Evolutionary conservation across 2,797 vertebrate genomes (phyloP), one percentile per base, ranked within the genome.

Genomic region (Sebastes hubbsi): DNA sequence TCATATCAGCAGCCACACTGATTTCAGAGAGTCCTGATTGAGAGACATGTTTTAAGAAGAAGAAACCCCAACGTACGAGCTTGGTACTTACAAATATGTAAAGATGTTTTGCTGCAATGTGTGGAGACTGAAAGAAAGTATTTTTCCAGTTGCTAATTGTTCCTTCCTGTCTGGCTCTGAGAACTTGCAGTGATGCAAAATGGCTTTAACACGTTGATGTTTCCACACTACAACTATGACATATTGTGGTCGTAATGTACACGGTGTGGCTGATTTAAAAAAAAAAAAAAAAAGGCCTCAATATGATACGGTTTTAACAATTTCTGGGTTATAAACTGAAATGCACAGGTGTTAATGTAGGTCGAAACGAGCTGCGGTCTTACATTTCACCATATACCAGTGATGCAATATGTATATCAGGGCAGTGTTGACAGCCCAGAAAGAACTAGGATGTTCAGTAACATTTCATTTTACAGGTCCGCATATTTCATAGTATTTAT

Each of bases 1-100:
- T 95, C 10, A 59, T 95, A 66, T 89, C 90, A 73, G 84, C 82
- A 59, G 78, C 82, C 18, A 55, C 72, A 2, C 72, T 67, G 3
- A 88, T 58, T 3, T 89, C 72, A 92, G 67, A 54, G 24, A 61
- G 8, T 13, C 30, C 9, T 36, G 29, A 10, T 72, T 36, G 11
- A 36, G 11, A 77, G 24, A 64, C 24, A 32, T 25, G 8, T 72
- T 64, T 49, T 20, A 25, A 38, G 54, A 46, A 61, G 27, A 27
- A 64, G 10, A 24, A 62, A 38, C 3, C 5, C 2, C 24, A 49
- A 16, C 0, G 8, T 7, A 16, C 20, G 12, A 65, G 18, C 4
- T 22, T 13, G 3, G 10, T 13, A 20, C 16, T 29, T 30, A 55
- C 25, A 56, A 46, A 30, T 10, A 4, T 12, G 11, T 56, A 13